Evolutionary conservation across 2,888 invertebrate species (phyloP), one percentile per base, ranked within the genome.

Genomic region (Achlya flavicornis): DNA sequence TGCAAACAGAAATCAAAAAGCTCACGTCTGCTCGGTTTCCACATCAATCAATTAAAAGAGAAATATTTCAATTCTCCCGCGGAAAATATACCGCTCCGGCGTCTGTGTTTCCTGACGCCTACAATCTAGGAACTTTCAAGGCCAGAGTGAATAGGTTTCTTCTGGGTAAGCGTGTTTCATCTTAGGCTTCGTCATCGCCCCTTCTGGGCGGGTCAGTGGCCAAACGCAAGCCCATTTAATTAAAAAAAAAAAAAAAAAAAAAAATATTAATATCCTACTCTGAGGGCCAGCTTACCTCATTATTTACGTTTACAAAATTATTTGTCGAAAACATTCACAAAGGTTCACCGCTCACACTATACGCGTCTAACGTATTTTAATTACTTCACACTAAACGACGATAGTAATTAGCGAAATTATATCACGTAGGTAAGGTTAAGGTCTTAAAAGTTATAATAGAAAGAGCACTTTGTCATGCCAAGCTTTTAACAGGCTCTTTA

Each of bases 381-480:
- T 85, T 81, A 84, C 78, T 78, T 77, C 69, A 77, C 79, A 78
- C 77, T 80, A 78, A 78, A 77, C 72, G 85, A 81, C 81, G 73
- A 80, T 83, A 84, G 86, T 88, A 89, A 90, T 91, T 89, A 88
- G 87, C 77, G 75, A 88, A 91, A 90, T 90, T 88, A 88, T 86
- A 84, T 77, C 86, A 88, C 87, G 86, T 88, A 86, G 86, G 84
- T 78, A 74, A 78, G 87, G 85, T 87, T 85, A 87, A 85, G 84
- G 86, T 88, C 89, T 89, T 86, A 86, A 86, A 90, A 91, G 89
- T 91, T 90, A 90, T 89, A 89, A 89, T 85, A 87, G 87, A 88
- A 89, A 87, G 88, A 88, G 89, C 91, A 90, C 92, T 92, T 86
- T 89, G 89, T 92, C 91, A 91, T 90, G 91, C 91, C 89, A 88